These are phyloP conservation scores for Achlya flavicornis DNA, from an alignment of 2,888 invertebrate species.

Conservation along the genomic window DNA sequence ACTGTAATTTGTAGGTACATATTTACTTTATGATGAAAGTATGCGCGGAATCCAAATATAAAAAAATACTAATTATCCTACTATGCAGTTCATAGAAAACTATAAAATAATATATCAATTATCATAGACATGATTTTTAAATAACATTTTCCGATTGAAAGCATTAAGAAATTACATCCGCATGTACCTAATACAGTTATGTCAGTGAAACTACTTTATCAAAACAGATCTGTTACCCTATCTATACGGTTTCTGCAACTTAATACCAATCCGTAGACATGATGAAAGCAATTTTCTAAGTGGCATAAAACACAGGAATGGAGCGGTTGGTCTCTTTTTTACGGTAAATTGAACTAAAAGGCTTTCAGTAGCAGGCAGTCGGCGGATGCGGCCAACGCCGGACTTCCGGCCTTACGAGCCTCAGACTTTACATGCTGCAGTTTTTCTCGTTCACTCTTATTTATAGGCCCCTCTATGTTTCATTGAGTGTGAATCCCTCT, in stretches of 20 bases:
- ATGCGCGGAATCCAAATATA: no score
- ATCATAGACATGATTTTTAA: no score
- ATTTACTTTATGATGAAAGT: no score
- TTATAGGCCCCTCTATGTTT: constrained; percentile 46
- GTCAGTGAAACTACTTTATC: neutral
- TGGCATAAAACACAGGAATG: constrained; percentile 65
- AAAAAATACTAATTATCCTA: no score
- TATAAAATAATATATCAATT: no score
- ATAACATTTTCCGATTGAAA: no score
- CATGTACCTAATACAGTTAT: neutral
- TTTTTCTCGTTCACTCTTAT: constrained; percentile 54
- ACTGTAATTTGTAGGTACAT: no score
- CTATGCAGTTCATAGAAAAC: no score
- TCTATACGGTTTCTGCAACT: neutral
- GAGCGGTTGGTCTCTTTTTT: constrained; percentile 65
- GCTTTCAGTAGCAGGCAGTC: constrained; percentile 70
- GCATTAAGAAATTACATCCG: no score
- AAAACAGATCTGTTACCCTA: neutral
- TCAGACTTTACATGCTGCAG: constrained; percentile 60
- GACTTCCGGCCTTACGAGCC: constrained; percentile 67
- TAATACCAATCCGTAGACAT: constrained; percentile 30
- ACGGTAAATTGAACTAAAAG: constrained; percentile 81
- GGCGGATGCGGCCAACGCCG: constrained; percentile 70
- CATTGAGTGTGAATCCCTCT: constrained; percentile 35
- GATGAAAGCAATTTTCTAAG: constrained; percentile 60